Percentiles rank a stretch among this genome's conserved stretches.
Conservation (phyloP, 2,888 invertebrate species). For the Iselma pallidipennis region DNA sequence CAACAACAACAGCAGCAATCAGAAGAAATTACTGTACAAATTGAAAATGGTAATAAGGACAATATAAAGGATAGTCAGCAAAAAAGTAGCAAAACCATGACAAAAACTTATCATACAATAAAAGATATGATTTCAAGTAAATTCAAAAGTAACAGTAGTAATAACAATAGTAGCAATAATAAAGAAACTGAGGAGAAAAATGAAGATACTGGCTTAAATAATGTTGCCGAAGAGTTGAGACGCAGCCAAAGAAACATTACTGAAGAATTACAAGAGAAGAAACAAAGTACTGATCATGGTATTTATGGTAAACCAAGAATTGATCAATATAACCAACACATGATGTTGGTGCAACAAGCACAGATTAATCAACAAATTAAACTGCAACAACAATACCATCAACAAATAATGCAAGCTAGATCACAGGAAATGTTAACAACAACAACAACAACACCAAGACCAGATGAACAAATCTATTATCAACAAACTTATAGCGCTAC, state of each 20-base stretch:
- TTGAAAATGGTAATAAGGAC: conserved; percentile 60
- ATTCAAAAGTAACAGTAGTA: conserved; percentile 68
- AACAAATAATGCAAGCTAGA: conserved; percentile 52
- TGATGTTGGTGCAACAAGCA: conserved; percentile 48
- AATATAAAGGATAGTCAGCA: conserved; percentile 54
- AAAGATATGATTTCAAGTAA: conserved; percentile 83
- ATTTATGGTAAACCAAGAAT: conserved; percentile 66
- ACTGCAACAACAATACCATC: conserved; percentile 50
- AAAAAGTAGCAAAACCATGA: conserved; percentile 66
- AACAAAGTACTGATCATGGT: conserved; percentile 59
- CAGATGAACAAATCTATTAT: conserved; percentile 51
- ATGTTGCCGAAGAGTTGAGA: conserved; percentile 63
- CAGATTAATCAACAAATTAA: conserved; percentile 47
- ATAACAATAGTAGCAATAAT: conserved; percentile 44
- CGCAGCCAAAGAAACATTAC: conserved; percentile 54
- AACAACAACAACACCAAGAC: conserved; percentile 34
- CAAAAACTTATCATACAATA: conserved; percentile 79
- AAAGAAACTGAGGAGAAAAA: conserved; percentile 59
- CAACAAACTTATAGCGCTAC: conserved; percentile 44
- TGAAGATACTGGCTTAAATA: conserved; percentile 63
- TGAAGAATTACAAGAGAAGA: conserved; percentile 35
- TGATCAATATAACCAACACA: conserved; percentile 55
- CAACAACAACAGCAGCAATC: conserved; percentile 51
- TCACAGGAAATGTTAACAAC: conserved; percentile 63
- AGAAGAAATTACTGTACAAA: conserved; percentile 57